Evolutionary conservation across 2,113 vertebrate genomes (phyloP).

Genomic region (Buteo buteo): DNA sequence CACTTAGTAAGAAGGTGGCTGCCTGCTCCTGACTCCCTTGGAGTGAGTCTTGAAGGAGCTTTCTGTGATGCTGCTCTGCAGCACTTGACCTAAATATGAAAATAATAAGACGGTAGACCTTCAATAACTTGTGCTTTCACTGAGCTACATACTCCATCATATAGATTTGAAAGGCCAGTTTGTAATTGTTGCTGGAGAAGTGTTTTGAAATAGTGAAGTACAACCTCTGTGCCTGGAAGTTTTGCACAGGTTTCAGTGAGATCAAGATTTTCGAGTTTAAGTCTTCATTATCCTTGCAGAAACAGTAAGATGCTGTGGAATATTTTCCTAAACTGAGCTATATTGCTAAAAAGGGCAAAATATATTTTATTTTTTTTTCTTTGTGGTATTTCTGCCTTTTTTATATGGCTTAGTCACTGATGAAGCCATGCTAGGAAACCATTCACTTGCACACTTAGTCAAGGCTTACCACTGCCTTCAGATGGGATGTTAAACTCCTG

Average conservation of each 20-base stretch:
- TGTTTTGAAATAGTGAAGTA: background rate
- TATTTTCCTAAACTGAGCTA: background rate
- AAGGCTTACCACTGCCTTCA: background rate
- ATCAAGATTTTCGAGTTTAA: background rate
- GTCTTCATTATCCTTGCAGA: background rate
- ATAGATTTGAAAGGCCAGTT: background rate
- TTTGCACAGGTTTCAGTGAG: background rate
- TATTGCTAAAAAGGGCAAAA: background rate
- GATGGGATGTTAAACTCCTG: background rate
- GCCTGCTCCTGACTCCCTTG: background rate
- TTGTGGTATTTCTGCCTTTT: background rate
- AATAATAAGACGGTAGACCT: background rate
- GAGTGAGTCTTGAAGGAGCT: background rate
- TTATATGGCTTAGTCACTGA: background rate
- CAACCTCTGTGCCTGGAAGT: background rate
- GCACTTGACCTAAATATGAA: background rate
- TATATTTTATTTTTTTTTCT: fast-evolving
- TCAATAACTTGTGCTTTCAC: background rate
- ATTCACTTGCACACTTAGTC: background rate
- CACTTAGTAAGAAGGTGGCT: background rate
- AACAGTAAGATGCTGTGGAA: background rate
- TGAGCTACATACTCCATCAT: background rate
- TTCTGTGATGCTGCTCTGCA: background rate
- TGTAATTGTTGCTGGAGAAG: background rate
- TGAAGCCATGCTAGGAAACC: background rate